A percentile compares a stretch with the other conserved stretches of the same genome.
Evolutionary conservation across 2,888 invertebrate species (phyloP).

Genomic region (Ecliptopera silaceata): DNA sequence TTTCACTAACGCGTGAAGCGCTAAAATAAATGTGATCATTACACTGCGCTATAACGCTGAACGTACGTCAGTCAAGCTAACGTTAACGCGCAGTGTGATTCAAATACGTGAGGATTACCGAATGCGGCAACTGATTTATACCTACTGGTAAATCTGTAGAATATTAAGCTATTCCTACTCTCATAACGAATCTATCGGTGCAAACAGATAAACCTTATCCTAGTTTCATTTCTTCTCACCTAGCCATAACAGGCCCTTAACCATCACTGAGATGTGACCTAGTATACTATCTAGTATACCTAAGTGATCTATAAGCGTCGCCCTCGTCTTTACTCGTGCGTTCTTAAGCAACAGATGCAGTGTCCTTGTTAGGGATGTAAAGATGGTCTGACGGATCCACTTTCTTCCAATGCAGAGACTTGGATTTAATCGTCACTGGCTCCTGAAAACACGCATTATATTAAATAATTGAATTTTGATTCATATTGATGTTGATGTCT

Average conservation of each 20-base stretch:
- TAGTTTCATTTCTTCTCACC: not conserved
- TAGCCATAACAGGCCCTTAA: not conserved
- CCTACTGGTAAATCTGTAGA: too few species aligned
- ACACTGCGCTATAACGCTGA: too few species aligned
- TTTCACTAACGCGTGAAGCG: too few species aligned
- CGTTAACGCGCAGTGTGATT: too few species aligned
- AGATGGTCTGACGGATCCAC: slow-evolving; percentile 72
- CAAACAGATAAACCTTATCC: not conserved
- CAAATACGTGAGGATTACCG: too few species aligned
- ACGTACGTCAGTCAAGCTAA: too few species aligned
- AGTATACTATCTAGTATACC: too few species aligned
- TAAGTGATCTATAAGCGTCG: too few species aligned
- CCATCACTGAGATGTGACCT: not conserved
- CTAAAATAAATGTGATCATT: too few species aligned
- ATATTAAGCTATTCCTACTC: too few species aligned
- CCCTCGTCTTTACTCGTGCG: not conserved
- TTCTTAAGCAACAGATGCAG: slow-evolving; percentile 48
- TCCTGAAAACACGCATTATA: slow-evolving; percentile 56
- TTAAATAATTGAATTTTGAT: not conserved
- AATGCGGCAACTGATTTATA: too few species aligned
- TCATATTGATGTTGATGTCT: too few species aligned
- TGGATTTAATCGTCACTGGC: slow-evolving; percentile 72
- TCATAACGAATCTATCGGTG: not conserved
- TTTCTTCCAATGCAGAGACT: slow-evolving; percentile 73
- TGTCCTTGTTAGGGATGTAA: slow-evolving; percentile 60